These are phyloP conservation scores for Drosophila rubida DNA, from an alignment of 2,888 invertebrate species.

Conservation along the genomic window DNA sequence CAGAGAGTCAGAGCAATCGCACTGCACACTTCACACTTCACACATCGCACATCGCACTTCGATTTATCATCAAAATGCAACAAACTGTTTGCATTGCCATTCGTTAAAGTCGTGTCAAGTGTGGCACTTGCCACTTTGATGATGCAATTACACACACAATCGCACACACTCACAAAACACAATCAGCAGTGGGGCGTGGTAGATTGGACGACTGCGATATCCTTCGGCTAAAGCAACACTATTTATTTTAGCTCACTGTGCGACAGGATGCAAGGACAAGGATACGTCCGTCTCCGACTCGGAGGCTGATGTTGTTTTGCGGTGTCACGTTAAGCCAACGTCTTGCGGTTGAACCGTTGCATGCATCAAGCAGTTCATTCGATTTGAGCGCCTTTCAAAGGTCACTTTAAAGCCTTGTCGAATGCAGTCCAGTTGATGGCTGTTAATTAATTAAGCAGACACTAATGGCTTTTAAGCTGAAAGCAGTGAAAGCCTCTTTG, in stretches of 20 bases:
- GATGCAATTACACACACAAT: slow-evolving; percentile 65
- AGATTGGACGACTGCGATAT: slow-evolving; percentile 4
- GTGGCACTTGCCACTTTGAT: slow-evolving; percentile 59
- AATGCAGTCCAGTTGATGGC: slow-evolving; percentile 1
- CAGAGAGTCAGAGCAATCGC: slow-evolving; percentile 1
- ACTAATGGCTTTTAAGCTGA: neutral
- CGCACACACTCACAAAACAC: slow-evolving; percentile 3
- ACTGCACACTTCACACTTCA: slow-evolving; percentile 39
- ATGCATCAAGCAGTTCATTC: slow-evolving; percentile 35
- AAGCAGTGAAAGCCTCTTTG: neutral
- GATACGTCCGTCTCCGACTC: neutral
- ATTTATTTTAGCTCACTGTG: slow-evolving; percentile 31
- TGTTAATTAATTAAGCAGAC: slow-evolving; percentile 17
- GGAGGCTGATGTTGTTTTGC: neutral
- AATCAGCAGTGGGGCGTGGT: neutral
- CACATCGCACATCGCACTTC: slow-evolving; percentile 25
- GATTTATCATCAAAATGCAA: slow-evolving; percentile 21
- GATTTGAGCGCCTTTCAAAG: slow-evolving; percentile 25
- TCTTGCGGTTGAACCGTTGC: slow-evolving; percentile 17
- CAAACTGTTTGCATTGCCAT: slow-evolving; percentile 37
- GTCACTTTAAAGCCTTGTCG: neutral
- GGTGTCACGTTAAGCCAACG: neutral
- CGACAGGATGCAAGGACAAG: slow-evolving; percentile 13
- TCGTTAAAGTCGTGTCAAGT: slow-evolving; percentile 66
- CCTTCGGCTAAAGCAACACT: slow-evolving; percentile 26